These are phyloP conservation scores for Lutraria lutraria DNA, from an alignment of 2,888 invertebrate species.

Conservation along the genomic window DNA sequence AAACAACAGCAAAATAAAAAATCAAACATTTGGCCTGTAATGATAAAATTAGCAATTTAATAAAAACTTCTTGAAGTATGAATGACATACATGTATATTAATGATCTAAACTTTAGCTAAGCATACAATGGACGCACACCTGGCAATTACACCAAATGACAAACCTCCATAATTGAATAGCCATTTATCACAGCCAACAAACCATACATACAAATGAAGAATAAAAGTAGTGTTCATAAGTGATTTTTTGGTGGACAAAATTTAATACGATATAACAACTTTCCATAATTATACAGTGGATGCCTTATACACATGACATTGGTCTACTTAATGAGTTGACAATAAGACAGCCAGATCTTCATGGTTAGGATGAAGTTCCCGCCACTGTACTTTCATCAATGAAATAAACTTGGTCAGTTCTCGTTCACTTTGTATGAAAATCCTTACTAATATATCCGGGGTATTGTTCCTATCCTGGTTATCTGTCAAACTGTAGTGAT, in stretches of 20 bases:
- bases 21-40: too few species aligned
- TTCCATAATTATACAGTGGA: not conserved
- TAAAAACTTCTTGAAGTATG: too few species aligned
- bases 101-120: too few species aligned
- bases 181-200: too few species aligned
- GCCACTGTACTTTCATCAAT: conserved; percentile 82
- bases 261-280: not conserved
- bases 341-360: conserved; percentile 8
- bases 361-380: conserved; percentile 71
- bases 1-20: too few species aligned
- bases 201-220: not conserved
- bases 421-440: conserved; percentile 79
- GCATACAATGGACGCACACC: too few species aligned
- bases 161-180: too few species aligned
- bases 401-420: conserved; percentile 82
- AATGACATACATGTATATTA: too few species aligned
- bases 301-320: not conserved
- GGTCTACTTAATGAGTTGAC: conserved; percentile 5
- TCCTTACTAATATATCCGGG: conserved; percentile 77
- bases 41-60: too few species aligned
- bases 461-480: conserved; percentile 71
- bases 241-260: not conserved
- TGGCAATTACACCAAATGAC: too few species aligned
- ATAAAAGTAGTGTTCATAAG: not conserved
- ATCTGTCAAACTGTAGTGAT: conserved; percentile 80